Conservation (phyloP, 2,113 vertebrate species). For the Pterophyllum scalare region DNA sequence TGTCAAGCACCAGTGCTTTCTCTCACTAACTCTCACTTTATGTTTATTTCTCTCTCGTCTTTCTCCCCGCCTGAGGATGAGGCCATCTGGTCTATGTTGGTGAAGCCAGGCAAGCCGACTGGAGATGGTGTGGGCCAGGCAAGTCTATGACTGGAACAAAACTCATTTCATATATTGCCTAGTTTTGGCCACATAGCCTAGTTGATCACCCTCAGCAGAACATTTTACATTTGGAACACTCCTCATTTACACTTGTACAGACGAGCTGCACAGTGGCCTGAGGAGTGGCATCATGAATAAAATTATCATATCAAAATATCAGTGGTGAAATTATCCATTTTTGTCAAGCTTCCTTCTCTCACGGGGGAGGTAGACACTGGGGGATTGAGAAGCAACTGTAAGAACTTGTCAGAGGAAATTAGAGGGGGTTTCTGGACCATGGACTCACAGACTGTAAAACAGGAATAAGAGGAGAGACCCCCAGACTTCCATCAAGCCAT, state of each 20-base stretch:
- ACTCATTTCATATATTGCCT: constrained; percentile 60
- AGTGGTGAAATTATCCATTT: constrained; percentile 45
- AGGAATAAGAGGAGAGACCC: constrained; percentile 53
- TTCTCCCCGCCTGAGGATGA: constrained; percentile 56
- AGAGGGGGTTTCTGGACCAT: constrained; percentile 54
- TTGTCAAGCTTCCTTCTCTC: constrained; percentile 8
- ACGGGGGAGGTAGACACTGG: constrained; percentile 18
- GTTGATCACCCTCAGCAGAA: constrained; percentile 52
- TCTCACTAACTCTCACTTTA: constrained; percentile 54
- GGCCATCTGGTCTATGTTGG: constrained; percentile 72
- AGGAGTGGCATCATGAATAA: constrained; percentile 68
- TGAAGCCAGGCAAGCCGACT: constrained; percentile 65
- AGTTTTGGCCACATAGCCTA: constrained; percentile 59
- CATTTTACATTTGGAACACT: constrained; percentile 68
- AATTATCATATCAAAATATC: constrained; percentile 69
- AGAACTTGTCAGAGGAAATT: constrained; percentile 70
- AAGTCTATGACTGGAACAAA: constrained; percentile 59
- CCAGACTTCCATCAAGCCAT: constrained; percentile 37
- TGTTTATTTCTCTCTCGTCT: constrained; percentile 27
- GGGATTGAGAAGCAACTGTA: constrained; percentile 66
- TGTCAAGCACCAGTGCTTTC: constrained; percentile 59
- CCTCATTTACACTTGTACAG: constrained; percentile 64
- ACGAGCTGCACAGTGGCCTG: constrained; percentile 41
- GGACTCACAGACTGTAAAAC: constrained; percentile 58
- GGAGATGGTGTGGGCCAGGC: constrained; percentile 52